Conservation (phyloP, 2,888 invertebrate genomes). For the Antheraea yamamai region DNA sequence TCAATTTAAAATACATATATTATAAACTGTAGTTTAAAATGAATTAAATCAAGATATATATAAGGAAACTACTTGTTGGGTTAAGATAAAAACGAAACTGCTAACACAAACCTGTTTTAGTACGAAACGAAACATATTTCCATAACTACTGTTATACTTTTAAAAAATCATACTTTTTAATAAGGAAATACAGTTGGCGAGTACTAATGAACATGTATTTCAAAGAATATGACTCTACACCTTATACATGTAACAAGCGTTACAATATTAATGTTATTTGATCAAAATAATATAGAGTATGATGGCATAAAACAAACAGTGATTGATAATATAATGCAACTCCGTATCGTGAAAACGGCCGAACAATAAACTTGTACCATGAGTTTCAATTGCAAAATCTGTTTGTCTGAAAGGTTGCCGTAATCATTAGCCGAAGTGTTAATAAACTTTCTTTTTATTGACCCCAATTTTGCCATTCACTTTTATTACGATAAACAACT, state of each 20-base stretch:
- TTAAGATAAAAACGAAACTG: neutral
- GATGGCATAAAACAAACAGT: neutral
- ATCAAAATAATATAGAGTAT: neutral
- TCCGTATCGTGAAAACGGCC: neutral
- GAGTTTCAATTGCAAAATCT: slow-evolving; percentile 4
- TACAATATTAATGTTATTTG: neutral
- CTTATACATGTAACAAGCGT: neutral
- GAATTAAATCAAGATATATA: no score
- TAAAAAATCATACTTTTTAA: neutral
- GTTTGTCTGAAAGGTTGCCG: neutral
- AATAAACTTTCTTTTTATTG: slow-evolving; percentile 15
- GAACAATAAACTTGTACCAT: neutral
- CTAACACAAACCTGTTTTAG: neutral
- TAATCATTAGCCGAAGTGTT: neutral
- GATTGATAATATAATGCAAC: slow-evolving; percentile 3
- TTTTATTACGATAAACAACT: slow-evolving; percentile 1
- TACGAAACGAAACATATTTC: neutral
- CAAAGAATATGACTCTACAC: neutral
- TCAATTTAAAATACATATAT: no score
- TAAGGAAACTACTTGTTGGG: neutral
- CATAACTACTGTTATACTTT: neutral
- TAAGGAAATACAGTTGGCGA: neutral
- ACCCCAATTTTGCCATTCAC: slow-evolving; percentile 12
- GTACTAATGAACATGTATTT: neutral
- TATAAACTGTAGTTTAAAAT: no score